Evolutionary conservation across 2,113 vertebrate species (phyloP).

Genomic region (Varanus salvator): DNA sequence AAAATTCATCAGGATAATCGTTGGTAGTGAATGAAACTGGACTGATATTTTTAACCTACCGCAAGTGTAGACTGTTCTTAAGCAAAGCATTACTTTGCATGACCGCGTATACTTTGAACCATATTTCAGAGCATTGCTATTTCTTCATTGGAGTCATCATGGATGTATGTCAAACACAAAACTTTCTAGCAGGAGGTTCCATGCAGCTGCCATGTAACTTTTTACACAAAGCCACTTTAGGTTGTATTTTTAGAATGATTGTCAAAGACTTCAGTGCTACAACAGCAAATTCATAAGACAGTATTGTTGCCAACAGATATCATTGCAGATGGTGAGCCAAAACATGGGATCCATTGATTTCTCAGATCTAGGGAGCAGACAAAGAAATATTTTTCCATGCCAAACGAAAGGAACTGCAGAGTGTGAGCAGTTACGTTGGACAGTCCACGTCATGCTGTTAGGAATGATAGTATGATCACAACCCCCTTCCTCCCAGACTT

Average conservation of each 20-base stretch:
- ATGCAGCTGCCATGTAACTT: not conserved
- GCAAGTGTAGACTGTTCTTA: constrained; percentile 43
- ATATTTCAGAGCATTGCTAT: not conserved
- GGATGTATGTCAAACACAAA: not conserved
- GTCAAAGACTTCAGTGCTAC: not conserved
- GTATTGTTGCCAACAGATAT: not conserved
- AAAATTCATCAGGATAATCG: constrained; percentile 54
- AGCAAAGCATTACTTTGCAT: constrained; percentile 37
- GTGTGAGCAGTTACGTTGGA: not conserved
- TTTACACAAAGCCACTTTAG: not conserved
- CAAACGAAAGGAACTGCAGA: not conserved
- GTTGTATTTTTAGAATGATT: not conserved
- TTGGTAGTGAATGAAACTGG: constrained; percentile 10
- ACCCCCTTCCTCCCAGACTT: not conserved
- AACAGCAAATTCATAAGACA: not conserved
- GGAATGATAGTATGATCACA: not conserved
- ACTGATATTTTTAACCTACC: not conserved
- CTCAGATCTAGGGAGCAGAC: not conserved
- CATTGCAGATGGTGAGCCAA: not conserved
- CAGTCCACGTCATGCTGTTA: not conserved
- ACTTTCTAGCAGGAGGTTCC: not conserved
- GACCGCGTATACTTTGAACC: not conserved
- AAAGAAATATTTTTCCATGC: not conserved
- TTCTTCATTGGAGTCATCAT: not conserved
- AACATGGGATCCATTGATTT: not conserved